Base-by-base conservation (phyloP, 2,113 vertebrate species). In the Cyanoliseus patagonus region DNA sequence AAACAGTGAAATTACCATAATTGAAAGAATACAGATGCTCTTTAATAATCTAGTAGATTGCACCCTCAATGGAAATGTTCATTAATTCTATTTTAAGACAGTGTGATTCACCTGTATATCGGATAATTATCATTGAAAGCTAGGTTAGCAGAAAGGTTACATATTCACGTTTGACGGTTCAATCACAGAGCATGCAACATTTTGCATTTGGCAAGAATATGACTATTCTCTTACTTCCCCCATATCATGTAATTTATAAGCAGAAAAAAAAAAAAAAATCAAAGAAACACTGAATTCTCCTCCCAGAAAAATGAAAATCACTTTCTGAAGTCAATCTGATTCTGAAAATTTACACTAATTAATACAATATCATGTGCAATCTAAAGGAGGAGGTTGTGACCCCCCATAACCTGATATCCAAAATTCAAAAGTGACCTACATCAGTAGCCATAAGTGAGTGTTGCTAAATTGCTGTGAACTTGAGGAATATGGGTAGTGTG, bases 1-100 rank as follows among this genome's bases (percentile, higher is more conserved):
- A 96, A 97, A 97, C 70, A 85, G 87, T 90, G 47, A 93, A 95
- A 97, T 97, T 94, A 96, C 80, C 90, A 95, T 96, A 97, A 97
- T 81, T 97, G 90, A 97, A 96, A 96, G 94, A 96, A 95, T 95
- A 96, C 92, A 97, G 95, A 96, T 96, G 94, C 83, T 96, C 70
- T 95, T 97, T 97, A 97, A 97, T 97, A 96, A 97, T 96, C 94
- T 95, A 92, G 92, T 86, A 96, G 84, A 97, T 96, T 96, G 94
- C 89, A 69, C 63, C 39, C 89, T 95, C 92, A 86, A 55, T 96
- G 94, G 89, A 95, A 96, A 97, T 24, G 83, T 67, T 95, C 83
- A 95, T 96, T 97, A 97, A 94, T 95, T 97, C 95, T 97, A 97
- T 96, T 97, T 97, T 97, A 96, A 97, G 96, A 84, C 47, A 87